A percentile compares a stretch with the other conserved stretches of the same genome.
Conservation (phyloP, 2,888 invertebrate species). For the Apamea anceps region DNA sequence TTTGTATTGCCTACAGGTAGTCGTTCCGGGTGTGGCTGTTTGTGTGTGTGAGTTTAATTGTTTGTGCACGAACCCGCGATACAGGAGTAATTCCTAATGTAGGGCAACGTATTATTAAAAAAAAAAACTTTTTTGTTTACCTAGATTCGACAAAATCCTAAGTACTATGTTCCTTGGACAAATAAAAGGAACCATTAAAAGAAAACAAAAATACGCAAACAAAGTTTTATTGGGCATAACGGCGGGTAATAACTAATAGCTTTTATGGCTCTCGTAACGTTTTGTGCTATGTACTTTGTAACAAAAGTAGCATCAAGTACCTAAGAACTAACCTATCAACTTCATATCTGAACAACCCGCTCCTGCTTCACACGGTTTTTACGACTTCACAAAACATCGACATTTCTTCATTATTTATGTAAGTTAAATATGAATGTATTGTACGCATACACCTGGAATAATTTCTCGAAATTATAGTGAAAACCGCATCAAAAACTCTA, state of each 20-base stretch:
- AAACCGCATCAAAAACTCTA: background rate
- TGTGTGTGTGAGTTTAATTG: too few species aligned
- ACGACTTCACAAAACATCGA: background rate
- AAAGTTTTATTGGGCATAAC: conserved; percentile 51
- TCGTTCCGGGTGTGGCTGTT: too few species aligned
- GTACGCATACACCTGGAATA: background rate
- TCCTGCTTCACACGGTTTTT: background rate
- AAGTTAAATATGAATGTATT: background rate
- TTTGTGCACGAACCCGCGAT: too few species aligned
- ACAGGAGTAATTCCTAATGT: too few species aligned
- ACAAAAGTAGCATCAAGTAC: background rate
- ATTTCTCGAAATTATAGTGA: background rate
- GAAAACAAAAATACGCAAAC: conserved; percentile 45
- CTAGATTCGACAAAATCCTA: background rate
- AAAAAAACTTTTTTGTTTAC: conserved; percentile 32
- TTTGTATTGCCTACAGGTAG: too few species aligned
- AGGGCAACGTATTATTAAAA: too few species aligned
- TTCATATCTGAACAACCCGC: background rate
- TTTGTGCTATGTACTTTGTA: conserved; percentile 21
- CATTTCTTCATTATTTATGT: background rate
- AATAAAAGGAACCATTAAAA: conserved; percentile 33
- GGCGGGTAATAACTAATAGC: conserved; percentile 34
- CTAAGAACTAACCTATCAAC: background rate
- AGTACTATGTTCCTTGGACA: conserved; percentile 2
- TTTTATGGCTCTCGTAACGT: conserved; percentile 41